A percentile compares a stretch with the other conserved stretches of the same genome.
phyloP scores from a whole-genome alignment of 2,113 vertebrate genomes.

The Apteryx owenii region DNA sequence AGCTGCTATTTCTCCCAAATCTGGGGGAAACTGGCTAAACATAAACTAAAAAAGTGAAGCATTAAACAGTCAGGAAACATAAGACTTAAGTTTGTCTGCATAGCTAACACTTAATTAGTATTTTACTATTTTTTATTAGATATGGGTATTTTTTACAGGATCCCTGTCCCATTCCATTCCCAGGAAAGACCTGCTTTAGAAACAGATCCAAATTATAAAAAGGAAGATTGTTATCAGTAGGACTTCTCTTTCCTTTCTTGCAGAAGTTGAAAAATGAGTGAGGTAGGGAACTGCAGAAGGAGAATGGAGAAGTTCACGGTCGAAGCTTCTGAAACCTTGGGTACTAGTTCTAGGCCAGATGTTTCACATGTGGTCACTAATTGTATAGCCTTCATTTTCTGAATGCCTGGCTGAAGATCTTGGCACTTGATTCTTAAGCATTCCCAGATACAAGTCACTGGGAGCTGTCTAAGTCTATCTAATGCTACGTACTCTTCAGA shows the following conservation, averaged over 20 bases:
- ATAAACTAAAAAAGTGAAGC: background rate
- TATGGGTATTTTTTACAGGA: background rate
- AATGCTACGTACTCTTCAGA: background rate
- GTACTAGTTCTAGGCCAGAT: background rate
- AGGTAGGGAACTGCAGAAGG: background rate
- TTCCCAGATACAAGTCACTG: background rate
- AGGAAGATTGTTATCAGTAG: background rate
- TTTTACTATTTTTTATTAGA: background rate
- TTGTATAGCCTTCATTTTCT: background rate
- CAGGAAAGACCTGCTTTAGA: background rate
- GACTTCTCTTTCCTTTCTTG: background rate
- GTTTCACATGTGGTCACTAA: background rate
- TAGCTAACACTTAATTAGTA: background rate
- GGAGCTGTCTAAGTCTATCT: background rate
- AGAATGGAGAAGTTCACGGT: background rate
- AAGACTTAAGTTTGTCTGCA: background rate
- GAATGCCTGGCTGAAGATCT: background rate
- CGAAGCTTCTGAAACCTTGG: background rate
- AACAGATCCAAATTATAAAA: background rate
- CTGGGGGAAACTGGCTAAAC: background rate
- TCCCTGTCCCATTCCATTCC: background rate
- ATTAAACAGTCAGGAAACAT: background rate
- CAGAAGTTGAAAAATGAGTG: background rate
- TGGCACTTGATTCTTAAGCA: background rate
- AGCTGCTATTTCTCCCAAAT: background rate